phyloP scores from a whole-genome alignment of 2,888 invertebrate genomes.

The Philereme vetulata region DNA sequence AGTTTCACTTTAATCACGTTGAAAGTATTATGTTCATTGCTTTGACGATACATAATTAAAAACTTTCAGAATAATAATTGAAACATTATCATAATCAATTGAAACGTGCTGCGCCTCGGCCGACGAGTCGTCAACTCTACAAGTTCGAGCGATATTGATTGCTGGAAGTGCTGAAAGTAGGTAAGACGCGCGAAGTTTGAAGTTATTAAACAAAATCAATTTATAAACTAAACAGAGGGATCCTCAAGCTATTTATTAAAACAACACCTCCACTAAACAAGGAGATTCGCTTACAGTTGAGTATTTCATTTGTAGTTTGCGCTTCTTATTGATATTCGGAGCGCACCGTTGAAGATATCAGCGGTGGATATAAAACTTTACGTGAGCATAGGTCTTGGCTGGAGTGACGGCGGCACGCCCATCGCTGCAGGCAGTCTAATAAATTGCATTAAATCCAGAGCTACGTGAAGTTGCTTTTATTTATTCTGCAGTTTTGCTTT shows the following conservation, averaged over 20 bases:
- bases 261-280: slow-evolving; percentile 54
- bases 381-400: slow-evolving; percentile 45
- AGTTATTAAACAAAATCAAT: slow-evolving; percentile 41
- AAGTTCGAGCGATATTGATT: slow-evolving; percentile 35
- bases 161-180: slow-evolving; percentile 30
- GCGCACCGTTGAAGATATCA: slow-evolving; percentile 64
- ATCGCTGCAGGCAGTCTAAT: slow-evolving; percentile 25
- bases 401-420: slow-evolving; percentile 45
- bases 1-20: slow-evolving; percentile 38
- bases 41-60: slow-evolving; percentile 29
- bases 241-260: slow-evolving; percentile 47
- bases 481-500: slow-evolving; percentile 12
- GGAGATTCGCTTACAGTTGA: slow-evolving; percentile 52
- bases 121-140: slow-evolving; percentile 4
- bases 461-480: slow-evolving; percentile 8
- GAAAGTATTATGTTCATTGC: slow-evolving; percentile 24
- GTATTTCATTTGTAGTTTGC: slow-evolving; percentile 67
- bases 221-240: slow-evolving; percentile 40
- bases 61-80: slow-evolving; percentile 25
- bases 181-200: slow-evolving; percentile 34
- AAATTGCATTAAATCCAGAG: slow-evolving; percentile 23
- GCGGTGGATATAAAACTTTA: slow-evolving; percentile 68
- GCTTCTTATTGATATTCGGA: slow-evolving; percentile 69
- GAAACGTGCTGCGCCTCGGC: background rate
- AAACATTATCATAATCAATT: slow-evolving; percentile 24